Conservation (phyloP, 2,888 invertebrate genomes). For the Drosophila engyochracea region DNA sequence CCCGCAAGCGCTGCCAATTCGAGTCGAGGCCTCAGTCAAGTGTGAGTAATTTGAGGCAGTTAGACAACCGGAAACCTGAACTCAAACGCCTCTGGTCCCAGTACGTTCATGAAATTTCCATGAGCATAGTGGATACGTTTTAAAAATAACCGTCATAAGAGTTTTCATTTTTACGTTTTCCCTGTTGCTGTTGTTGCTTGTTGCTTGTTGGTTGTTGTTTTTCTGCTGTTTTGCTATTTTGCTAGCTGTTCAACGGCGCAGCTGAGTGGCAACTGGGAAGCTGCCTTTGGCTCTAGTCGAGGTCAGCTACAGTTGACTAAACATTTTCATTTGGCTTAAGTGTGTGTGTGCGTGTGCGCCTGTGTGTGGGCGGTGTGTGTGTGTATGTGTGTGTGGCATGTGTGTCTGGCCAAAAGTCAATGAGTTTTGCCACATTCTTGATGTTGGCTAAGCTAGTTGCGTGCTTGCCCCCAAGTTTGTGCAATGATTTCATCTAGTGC, state of each 20-base stretch:
- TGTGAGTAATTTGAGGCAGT: slow-evolving; percentile 75
- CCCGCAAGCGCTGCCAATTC: slow-evolving; percentile 7
- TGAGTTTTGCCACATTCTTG: slow-evolving; percentile 73
- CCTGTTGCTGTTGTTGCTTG: slow-evolving; percentile 14
- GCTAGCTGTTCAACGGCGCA: slow-evolving; percentile 16
- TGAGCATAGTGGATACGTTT: slow-evolving; percentile 40
- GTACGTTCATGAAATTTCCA: slow-evolving; percentile 66
- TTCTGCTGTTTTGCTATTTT: slow-evolving; percentile 14
- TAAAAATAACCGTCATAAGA: slow-evolving; percentile 67
- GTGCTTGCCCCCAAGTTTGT: slow-evolving; percentile 44
- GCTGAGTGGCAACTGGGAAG: slow-evolving; percentile 14
- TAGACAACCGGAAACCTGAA: slow-evolving; percentile 60
- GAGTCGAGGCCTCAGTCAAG: slow-evolving; percentile 54
- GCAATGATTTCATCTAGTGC: slow-evolving; percentile 77
- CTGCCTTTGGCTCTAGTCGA: slow-evolving; percentile 43
- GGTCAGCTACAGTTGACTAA: slow-evolving; percentile 80
- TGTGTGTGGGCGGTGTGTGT: background rate
- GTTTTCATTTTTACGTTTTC: slow-evolving; percentile 35
- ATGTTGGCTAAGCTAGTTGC: slow-evolving; percentile 53
- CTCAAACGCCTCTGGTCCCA: slow-evolving; percentile 6
- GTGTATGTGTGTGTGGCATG: slow-evolving; percentile 4
- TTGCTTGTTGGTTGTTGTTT: background rate
- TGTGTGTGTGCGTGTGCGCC: slow-evolving; percentile 4
- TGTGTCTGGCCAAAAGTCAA: slow-evolving; percentile 63
- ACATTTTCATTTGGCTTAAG: slow-evolving; percentile 73